Base-by-base conservation (phyloP, 2,113 vertebrate species). In the Miniopterus natalensis region DNA sequence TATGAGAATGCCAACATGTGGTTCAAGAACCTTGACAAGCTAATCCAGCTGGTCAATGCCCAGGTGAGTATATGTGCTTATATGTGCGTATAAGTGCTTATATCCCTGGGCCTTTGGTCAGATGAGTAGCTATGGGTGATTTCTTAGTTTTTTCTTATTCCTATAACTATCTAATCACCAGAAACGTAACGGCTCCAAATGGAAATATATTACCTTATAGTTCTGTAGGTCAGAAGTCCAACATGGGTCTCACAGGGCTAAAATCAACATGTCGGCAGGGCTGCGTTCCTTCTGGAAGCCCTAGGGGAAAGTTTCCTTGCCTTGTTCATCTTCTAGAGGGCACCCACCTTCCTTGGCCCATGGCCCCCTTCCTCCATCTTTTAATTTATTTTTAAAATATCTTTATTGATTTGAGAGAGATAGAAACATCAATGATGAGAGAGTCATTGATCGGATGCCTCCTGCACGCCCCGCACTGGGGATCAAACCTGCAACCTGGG, bases 11-110 rank as follows among this genome's bases (percentile, higher is more conserved):
- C 99, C 74, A 98, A 98, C 97, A 97, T 99, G 75, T 99, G 99
- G 99, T 99, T 99, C 97, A 99, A 99, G 97, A 99, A 99, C 98
- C 97, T 99, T 97, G 99, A 99, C 98, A 99, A 99, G 71, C 98
- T 99, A 51, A 99, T 99, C 93, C 81, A 27, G 77, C 98, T 99
- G 45, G 98, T 99, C 90, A 99, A 99, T 0, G 98, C 97, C 0
- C 92, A 95, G 98, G 98, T 99, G 25, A 27, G 57, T 57, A 27
- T 25, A 42, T 61, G 68, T 4, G 2, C 42, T 78, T 23, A 36
- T 1, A 0, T 23, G 74, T 51, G 71, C 23, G 14, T 2, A 1
- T 47, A 47, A 3, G 49, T 75, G 68, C 31, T 51, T 66, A 49
- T 27, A 4, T 73, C 8, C 20, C 29, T 11, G 40, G 63, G 40